Evolutionary conservation across 1,140 invertebrate species (phyloP).

Genomic region (Venustaconcha ellipsiformis): DNA sequence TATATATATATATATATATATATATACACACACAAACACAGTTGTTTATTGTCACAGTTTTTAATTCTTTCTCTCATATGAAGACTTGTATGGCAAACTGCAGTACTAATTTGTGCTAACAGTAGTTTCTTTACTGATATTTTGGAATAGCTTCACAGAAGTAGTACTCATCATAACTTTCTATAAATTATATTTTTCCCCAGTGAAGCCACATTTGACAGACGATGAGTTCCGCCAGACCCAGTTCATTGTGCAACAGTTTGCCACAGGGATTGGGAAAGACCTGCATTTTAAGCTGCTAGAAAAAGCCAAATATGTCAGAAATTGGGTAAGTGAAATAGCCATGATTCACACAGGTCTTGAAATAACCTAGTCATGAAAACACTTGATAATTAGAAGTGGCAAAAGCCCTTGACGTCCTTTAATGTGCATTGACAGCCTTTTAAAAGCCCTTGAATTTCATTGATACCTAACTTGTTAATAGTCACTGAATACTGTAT

Average conservation of each 20-base stretch:
- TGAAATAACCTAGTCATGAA: not conserved
- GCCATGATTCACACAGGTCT: conserved; percentile 23
- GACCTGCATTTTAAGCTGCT: conserved; percentile 61
- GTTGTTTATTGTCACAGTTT: too few relatives aligned
- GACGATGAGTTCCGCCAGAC: conserved; percentile 65
- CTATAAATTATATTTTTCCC: conserved; percentile 10
- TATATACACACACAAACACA: too few relatives aligned
- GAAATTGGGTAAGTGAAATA: conserved; percentile 66
- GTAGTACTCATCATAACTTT: too few relatives aligned
- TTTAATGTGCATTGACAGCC: not conserved
- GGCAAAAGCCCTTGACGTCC: not conserved
- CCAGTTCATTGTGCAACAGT: conserved; percentile 62
- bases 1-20: too few relatives aligned
- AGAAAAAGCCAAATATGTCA: conserved; percentile 53
- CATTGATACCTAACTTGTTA: not conserved
- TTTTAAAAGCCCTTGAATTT: too few relatives aligned
- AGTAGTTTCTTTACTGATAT: too few relatives aligned
- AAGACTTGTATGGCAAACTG: too few relatives aligned
- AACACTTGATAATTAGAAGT: not conserved
- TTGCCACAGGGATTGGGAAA: conserved; percentile 65
- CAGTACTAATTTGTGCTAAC: too few relatives aligned
- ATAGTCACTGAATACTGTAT: not conserved
- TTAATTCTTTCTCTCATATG: too few relatives aligned
- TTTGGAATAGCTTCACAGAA: too few relatives aligned
- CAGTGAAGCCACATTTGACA: conserved; percentile 62